These are phyloP conservation scores for Vulpes vulpes DNA, from an alignment of 2,113 vertebrate genomes.

Conservation along the genomic window DNA sequence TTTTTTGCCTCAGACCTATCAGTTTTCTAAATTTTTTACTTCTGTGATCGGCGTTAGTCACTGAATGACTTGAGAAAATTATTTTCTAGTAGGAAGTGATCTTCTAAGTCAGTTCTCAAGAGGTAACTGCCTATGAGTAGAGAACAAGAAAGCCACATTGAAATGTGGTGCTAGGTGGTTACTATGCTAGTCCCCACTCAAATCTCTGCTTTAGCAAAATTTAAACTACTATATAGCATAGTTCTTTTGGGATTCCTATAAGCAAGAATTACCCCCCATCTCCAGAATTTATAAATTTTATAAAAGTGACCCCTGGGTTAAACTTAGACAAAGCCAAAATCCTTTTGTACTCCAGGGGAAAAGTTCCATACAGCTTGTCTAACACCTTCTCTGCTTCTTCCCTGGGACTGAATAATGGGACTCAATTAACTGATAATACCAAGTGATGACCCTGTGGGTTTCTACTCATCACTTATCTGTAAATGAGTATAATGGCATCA, in stretches of 20 bases:
- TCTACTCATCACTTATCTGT: not conserved
- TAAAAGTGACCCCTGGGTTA: not conserved
- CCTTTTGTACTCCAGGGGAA: not conserved
- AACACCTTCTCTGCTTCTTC: not conserved
- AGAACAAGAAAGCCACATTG: not conserved
- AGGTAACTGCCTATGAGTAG: not conserved
- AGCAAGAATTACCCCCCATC: not conserved
- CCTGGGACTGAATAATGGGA: not conserved
- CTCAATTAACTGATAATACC: not conserved
- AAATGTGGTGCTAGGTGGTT: not conserved
- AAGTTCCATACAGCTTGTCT: not conserved
- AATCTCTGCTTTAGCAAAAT: not conserved
- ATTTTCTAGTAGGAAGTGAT: conserved; percentile 5
- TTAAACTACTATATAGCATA: not conserved
- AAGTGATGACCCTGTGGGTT: not conserved
- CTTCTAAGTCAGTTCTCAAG: not conserved
- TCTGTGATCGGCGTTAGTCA: not conserved
- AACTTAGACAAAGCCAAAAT: not conserved
- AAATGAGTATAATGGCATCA: not conserved
- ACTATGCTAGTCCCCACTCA: not conserved
- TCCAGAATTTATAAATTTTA: not conserved
- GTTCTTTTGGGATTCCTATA: not conserved
- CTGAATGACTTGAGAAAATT: not conserved
- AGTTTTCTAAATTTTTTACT: not conserved
- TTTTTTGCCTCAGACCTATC: not conserved